These are phyloP conservation scores for Toxonevra muliebris DNA, from an alignment of 2,888 invertebrate species.

Conservation along the genomic window DNA sequence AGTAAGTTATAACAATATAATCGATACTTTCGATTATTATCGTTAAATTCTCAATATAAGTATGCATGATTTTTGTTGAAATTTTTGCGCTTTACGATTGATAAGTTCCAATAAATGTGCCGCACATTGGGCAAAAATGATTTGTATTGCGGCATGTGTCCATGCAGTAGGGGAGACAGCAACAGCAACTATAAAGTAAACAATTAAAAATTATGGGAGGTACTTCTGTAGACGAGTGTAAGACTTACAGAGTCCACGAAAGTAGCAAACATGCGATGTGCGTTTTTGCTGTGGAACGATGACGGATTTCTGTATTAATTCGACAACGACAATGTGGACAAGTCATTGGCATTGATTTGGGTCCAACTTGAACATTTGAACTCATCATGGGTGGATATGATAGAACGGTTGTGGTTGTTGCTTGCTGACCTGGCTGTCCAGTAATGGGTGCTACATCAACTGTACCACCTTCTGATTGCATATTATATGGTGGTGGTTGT, in stretches of 20 bases:
- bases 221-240: not conserved
- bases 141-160: conserved; percentile 42
- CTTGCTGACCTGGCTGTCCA: too few species aligned
- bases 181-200: conserved; percentile 35
- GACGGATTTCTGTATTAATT: conserved; percentile 34
- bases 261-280: conserved; percentile 40
- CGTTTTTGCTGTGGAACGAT: conserved; percentile 39
- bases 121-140: conserved; percentile 45
- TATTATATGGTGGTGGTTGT: too few species aligned
- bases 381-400: not conserved
- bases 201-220: too few species aligned
- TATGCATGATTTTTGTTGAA: too few species aligned
- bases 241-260: conserved; percentile 38
- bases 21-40: too few species aligned
- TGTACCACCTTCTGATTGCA: too few species aligned
- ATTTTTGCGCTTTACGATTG: conserved; percentile 27
- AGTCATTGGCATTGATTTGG: conserved; percentile 34
- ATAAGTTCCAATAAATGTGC: conserved; percentile 40
- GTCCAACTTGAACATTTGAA: conserved; percentile 36
- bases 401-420: too few species aligned
- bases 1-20: too few species aligned
- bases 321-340: conserved; percentile 41
- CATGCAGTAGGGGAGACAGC: conserved; percentile 44
- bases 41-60: too few species aligned
- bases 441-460: too few species aligned